Evolutionary conservation across 2,797 vertebrate genomes (phyloP), one percentile per base, ranked within the genome.

Genomic region (Thaleichthys pacificus): DNA sequence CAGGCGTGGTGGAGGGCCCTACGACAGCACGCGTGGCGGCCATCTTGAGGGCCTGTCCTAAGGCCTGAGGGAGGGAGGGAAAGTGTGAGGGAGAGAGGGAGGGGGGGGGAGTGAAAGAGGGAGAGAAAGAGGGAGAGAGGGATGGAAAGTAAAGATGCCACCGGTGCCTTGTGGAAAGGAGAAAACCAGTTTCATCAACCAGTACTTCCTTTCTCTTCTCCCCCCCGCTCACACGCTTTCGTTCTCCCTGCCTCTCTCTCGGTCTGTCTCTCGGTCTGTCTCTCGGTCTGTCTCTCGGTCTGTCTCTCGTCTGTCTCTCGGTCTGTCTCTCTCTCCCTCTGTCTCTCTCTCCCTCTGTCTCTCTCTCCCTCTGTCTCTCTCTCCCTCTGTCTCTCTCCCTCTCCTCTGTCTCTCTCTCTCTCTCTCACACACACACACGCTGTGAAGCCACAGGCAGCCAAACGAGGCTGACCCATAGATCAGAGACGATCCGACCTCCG

Each of bases 1-100:
- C 24, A 11, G 60, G 26, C 14, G 49, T 1, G 49, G 49, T 15
- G 49, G 49, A 54, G 49, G 14, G 35, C 35, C 35, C 35, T 38
- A 38, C 8, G 3, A 87, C 85, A 85, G 86, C 81, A 76, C 74
- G 79, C 71, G 64, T 67, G 58, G 62, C 49, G 28, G 28, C 15
- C 19, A 17, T 30, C 35, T 8, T 38, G 35, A 11, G 8, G 32
- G 3, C 8, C 30, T 32, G 30, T 32, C 30, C 30, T 32, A 32
- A 32, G 5, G 30, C 30, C 30, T 32, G 30, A 56, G 19, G 22
- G 60, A 42, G 75, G 71, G 77, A 61, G 47, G 7, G 22, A 24
- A 24, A 47, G 47, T 1, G 8, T 9, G 47, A 49, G 49, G 3
- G 65, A 51, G 65, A 3, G 66, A 21, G 22, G 49, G 21, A 22